phyloP scores from a whole-genome alignment of 2,888 invertebrate genomes.

The Scaptomyza parva region DNA sequence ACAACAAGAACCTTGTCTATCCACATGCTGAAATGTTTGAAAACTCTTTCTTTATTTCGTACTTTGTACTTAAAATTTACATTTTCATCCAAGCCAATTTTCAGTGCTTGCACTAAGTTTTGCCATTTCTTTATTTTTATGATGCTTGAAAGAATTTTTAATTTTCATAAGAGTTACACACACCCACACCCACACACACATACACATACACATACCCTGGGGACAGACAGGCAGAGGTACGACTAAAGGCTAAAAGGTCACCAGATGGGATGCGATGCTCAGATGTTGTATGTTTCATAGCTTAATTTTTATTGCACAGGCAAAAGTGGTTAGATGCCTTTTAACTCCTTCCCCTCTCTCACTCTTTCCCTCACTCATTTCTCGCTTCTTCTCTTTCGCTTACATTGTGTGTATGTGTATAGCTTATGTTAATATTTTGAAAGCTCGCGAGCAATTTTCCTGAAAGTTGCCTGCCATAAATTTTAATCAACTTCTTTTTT shows the following conservation, averaged over 20 bases:
- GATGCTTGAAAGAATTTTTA: conserved; percentile 71
- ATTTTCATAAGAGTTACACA: conserved; percentile 74
- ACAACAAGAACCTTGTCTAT: not conserved
- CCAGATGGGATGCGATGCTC: conserved; percentile 36
- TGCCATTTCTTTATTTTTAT: conserved; percentile 48
- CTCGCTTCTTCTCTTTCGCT: not conserved
- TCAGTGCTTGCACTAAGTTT: conserved; percentile 16
- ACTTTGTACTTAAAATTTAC: conserved; percentile 2
- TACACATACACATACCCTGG: conserved; percentile 14
- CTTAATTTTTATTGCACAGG: conserved; percentile 72
- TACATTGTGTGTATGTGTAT: conserved; percentile 36
- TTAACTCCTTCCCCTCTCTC: not conserved
- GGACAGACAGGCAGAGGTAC: conserved; percentile 21
- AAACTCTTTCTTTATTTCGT: conserved; percentile 1
- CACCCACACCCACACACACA: conserved; percentile 22
- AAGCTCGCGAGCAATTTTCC: conserved; percentile 61
- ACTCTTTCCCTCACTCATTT: not conserved
- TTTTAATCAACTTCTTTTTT: conserved; percentile 62
- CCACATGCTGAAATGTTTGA: too few relatives aligned
- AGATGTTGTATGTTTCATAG: conserved; percentile 60
- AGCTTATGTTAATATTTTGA: conserved; percentile 68
- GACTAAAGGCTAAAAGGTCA: conserved; percentile 21
- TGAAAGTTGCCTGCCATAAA: conserved; percentile 61
- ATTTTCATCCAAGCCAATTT: conserved; percentile 37
- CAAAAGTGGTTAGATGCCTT: conserved; percentile 35